phyloP scores from a whole-genome alignment of 2,888 invertebrate genomes.

The Cryptocephalus moraei region DNA sequence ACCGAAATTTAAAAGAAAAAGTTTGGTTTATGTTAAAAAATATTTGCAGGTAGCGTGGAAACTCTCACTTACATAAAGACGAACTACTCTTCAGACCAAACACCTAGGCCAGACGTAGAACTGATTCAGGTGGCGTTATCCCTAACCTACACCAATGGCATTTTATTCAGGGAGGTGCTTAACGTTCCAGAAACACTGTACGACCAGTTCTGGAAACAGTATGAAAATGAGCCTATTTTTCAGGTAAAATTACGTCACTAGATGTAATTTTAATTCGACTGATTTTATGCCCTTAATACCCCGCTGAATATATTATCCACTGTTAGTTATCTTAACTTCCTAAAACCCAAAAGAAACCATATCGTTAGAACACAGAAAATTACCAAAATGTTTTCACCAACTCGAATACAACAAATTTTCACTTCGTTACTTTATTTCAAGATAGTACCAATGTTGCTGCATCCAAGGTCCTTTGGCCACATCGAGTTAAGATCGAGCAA shows the following conservation, averaged over 20 bases:
- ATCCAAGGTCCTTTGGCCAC: slow-evolving; percentile 59
- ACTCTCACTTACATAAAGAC: slow-evolving; percentile 50
- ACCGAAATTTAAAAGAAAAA: not conserved
- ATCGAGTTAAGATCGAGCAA: slow-evolving; percentile 57
- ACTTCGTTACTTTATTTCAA: slow-evolving; percentile 13
- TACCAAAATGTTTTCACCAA: too few relatives aligned
- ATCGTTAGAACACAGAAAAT: too few relatives aligned
- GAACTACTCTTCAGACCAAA: slow-evolving; percentile 41
- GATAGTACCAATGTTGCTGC: slow-evolving; percentile 59
- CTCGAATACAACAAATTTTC: too few relatives aligned
- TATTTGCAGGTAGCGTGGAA: slow-evolving; percentile 45
- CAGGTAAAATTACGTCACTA: slow-evolving; percentile 9
- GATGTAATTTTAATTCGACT: too few relatives aligned
- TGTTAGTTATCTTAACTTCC: too few relatives aligned
- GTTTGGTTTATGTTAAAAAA: not conserved
- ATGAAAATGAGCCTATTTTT: slow-evolving; percentile 35
- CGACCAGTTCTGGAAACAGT: slow-evolving; percentile 43
- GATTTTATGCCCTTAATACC: too few relatives aligned
- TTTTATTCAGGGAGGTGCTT: slow-evolving; percentile 31
- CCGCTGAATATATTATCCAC: too few relatives aligned
- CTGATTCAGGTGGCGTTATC: slow-evolving; percentile 51
- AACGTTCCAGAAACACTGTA: slow-evolving; percentile 47
- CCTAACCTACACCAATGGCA: slow-evolving; percentile 25
- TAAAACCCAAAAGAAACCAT: too few relatives aligned
- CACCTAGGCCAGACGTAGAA: slow-evolving; percentile 54